phyloP scores from a whole-genome alignment of 53 echinoderm and acorn worm species.

The Pentamera pediparva region DNA sequence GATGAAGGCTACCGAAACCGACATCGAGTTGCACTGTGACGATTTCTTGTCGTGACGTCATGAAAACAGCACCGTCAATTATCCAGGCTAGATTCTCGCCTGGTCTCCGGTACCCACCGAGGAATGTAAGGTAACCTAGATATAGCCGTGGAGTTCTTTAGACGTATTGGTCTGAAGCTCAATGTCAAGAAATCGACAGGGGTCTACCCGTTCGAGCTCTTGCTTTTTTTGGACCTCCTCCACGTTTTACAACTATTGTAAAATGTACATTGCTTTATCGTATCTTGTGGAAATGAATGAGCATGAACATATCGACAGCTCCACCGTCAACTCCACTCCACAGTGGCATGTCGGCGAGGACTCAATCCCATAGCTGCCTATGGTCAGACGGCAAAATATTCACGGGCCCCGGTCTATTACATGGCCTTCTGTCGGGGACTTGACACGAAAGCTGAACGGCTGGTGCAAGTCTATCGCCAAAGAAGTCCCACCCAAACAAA shows the following conservation, averaged over 20 bases:
- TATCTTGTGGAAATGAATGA: too few relatives aligned
- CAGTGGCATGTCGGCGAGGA: not conserved
- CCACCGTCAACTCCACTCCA: not conserved
- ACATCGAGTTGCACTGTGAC: too few relatives aligned
- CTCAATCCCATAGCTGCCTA: not conserved
- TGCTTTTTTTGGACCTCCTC: too few relatives aligned
- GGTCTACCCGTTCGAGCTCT: too few relatives aligned
- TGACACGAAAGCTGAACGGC: not conserved
- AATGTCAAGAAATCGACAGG: slow-evolving; percentile 19
- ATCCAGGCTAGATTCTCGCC: not conserved
- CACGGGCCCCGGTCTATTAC: not conserved
- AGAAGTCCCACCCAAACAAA: not conserved
- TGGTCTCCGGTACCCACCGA: not conserved
- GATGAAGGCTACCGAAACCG: too few relatives aligned
- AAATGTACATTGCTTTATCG: too few relatives aligned
- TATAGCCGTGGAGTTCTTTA: not conserved
- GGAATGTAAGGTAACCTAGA: not conserved
- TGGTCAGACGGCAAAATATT: not conserved
- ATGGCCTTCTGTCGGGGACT: not conserved
- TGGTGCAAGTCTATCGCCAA: not conserved
- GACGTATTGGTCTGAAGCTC: not conserved
- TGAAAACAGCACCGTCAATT: too few relatives aligned
- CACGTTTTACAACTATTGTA: too few relatives aligned
- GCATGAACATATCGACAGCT: not conserved
- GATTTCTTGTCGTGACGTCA: too few relatives aligned